Base-by-base conservation (phyloP, 2,113 vertebrate genomes). In the Gallinago media region DNA sequence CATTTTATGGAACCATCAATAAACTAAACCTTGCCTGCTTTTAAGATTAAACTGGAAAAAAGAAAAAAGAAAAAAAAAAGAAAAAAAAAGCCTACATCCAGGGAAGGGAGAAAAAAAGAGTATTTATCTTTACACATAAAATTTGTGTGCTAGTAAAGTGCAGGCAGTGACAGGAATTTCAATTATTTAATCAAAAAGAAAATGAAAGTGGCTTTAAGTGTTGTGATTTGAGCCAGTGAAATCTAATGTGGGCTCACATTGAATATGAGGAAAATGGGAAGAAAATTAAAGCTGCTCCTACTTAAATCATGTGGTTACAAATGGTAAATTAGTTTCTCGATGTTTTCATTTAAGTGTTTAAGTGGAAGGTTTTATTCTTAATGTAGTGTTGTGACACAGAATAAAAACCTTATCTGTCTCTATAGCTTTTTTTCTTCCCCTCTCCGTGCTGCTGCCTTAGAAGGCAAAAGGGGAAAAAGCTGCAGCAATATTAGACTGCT, bases 341-440 rank as follows among this genome's bases (percentile, higher is more conserved):
- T 99, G 99, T 99, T 99, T 99, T 99, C 99, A 99, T 99, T 99
- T 99, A 99, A 99, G 99, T 99, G 99, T 99, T 99, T 99, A 99
- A 99, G 99, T 99, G 99, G 99, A 99, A 99, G 99, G 99, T 99
- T 99, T 99, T 99, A 99, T 99, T 99, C 99, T 98, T 98, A 98
- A 99, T 99, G 99, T 98, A 96, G 98, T 96, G 98, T 98, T 98
- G 98, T 98, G 98, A 98, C 98, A 98, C 97, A 98, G 98, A 98
- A 98, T 98, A 97, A 98, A 98, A 97, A 98, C 98, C 96, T 98
- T 92, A 86, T 97, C 96, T 94, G 66, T 71, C 97, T 96, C 95
- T 83, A 54, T 92, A 94, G 93, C 82, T 92, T 95, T 91, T 78
- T 91, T 76, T 20, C 62, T 31, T 16, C 18, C 83, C 76, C 72